Percentiles rank a stretch among this genome's conserved stretches.
phyloP scores from a whole-genome alignment of 2,113 vertebrate genomes.

The Micronycteris hirsuta region DNA sequence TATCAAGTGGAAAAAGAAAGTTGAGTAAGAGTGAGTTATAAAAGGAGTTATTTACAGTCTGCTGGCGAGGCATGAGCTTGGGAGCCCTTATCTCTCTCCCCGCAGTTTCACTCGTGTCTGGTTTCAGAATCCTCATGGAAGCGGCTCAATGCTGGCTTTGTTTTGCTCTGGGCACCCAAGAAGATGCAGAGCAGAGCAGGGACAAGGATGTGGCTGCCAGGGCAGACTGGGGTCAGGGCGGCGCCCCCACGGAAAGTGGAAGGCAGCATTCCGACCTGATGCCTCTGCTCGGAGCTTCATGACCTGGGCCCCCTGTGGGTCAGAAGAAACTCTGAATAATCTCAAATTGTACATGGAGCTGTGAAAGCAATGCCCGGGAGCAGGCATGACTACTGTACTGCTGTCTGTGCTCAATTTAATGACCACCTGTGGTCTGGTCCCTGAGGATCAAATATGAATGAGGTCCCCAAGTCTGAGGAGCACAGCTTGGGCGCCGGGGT shows the following conservation, averaged over 20 bases:
- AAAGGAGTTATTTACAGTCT: neutral
- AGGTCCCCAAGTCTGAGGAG: neutral
- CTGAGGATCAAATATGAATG: neutral
- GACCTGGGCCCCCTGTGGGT: neutral
- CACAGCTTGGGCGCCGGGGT: neutral
- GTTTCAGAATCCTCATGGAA: constrained; percentile 29
- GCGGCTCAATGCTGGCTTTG: constrained; percentile 43
- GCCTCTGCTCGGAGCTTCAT: neutral
- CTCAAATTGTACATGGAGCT: neutral
- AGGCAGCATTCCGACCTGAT: neutral
- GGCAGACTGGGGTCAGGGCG: neutral
- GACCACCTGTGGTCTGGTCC: neutral
- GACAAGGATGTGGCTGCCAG: neutral
- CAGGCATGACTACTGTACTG: neutral
- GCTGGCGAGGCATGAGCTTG: neutral
- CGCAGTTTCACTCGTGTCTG: constrained; percentile 32
- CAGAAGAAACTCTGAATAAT: neutral
- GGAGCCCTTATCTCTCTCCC: constrained; percentile 10
- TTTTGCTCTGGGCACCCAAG: neutral
- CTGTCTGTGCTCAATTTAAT: neutral
- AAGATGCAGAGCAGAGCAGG: neutral
- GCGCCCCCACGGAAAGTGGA: neutral
- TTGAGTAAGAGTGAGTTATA: neutral
- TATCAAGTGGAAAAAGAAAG: neutral
- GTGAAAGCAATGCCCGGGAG: neutral